Conservation (phyloP, 2,113 vertebrate genomes). For the Sisor rabdophorus region DNA sequence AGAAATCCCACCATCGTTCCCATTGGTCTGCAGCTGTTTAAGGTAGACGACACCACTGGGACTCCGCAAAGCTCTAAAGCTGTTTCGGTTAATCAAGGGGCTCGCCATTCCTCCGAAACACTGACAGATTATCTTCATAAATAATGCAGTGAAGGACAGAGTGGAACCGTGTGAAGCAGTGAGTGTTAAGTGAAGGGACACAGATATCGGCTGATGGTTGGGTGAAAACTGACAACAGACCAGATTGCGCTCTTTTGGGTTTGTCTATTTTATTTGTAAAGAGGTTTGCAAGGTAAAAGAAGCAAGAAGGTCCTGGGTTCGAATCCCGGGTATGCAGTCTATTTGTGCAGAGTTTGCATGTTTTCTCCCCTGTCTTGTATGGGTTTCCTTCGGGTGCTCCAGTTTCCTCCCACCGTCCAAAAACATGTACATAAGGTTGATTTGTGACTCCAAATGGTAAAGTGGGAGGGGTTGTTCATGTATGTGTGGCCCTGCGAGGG, state of each 20-base stretch:
- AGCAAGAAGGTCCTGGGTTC: slow-evolving; percentile 5
- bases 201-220: slow-evolving; percentile 75
- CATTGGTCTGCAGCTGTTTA: slow-evolving; percentile 31
- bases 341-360: too few relatives aligned
- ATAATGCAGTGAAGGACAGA: slow-evolving; percentile 72
- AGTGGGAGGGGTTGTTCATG: too few relatives aligned
- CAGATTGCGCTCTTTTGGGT: too few relatives aligned
- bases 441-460: too few relatives aligned
- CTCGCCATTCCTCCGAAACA: slow-evolving; percentile 55
- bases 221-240: slow-evolving; percentile 62
- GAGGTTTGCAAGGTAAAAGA: slow-evolving; percentile 70
- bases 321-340: too few relatives aligned
- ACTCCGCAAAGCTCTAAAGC: slow-evolving; percentile 41
- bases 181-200: slow-evolving; percentile 67
- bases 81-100: slow-evolving; percentile 38
- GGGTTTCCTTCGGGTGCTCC: too few relatives aligned
- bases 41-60: slow-evolving; percentile 28
- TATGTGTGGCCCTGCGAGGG: too few relatives aligned
- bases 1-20: not conserved
- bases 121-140: slow-evolving; percentile 73
- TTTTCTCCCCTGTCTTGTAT: too few relatives aligned
- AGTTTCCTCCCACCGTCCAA: too few relatives aligned
- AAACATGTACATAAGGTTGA: too few relatives aligned
- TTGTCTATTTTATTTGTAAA: too few relatives aligned
- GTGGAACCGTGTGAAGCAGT: slow-evolving; percentile 71